Percentiles rank a stretch among this genome's conserved stretches.
Conservation (phyloP, 1,140 invertebrate genomes). For the Megathymus violae region DNA sequence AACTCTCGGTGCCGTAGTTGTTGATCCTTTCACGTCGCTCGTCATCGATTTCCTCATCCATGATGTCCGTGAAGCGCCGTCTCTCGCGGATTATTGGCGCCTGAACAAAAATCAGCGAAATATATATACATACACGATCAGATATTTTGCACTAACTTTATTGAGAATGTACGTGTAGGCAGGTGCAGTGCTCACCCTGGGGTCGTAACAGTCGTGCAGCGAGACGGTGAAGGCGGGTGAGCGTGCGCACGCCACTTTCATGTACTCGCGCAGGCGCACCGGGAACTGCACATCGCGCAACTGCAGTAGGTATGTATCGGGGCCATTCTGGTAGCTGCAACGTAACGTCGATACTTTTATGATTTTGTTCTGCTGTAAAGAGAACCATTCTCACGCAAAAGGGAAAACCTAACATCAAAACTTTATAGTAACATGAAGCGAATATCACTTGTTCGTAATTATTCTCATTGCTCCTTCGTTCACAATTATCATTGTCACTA, state of each 20-base stretch:
- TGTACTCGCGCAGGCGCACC: conserved; percentile 94
- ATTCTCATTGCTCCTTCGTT: no score
- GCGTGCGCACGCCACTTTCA: conserved; percentile 93
- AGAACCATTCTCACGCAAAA: no score
- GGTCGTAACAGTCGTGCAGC: conserved; percentile 89
- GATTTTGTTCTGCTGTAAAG: no score
- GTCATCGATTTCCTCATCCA: conserved; percentile 98
- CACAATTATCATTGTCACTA: no score
- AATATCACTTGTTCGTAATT: no score
- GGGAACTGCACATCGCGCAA: conserved; percentile 96
- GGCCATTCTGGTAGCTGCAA: conserved; percentile 95
- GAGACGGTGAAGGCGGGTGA: conserved; percentile 87
- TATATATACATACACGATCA: no score
- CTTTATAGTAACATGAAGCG: no score
- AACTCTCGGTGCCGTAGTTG: conserved; percentile 89
- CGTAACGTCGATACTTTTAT: background rate
- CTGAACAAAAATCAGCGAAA: conserved; percentile 81
- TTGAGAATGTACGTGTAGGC: background rate
- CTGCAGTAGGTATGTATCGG: conserved; percentile 97
- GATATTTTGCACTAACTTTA: conserved; percentile 12
- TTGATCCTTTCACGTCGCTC: conserved; percentile 92
- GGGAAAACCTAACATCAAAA: no score
- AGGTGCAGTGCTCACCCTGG: conserved; percentile 86
- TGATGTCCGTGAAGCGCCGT: conserved; percentile 95
- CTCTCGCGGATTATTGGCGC: conserved; percentile 94